phyloP scores from a whole-genome alignment of 1,140 invertebrate genomes.

The Mizuhopecten yessoensis region DNA sequence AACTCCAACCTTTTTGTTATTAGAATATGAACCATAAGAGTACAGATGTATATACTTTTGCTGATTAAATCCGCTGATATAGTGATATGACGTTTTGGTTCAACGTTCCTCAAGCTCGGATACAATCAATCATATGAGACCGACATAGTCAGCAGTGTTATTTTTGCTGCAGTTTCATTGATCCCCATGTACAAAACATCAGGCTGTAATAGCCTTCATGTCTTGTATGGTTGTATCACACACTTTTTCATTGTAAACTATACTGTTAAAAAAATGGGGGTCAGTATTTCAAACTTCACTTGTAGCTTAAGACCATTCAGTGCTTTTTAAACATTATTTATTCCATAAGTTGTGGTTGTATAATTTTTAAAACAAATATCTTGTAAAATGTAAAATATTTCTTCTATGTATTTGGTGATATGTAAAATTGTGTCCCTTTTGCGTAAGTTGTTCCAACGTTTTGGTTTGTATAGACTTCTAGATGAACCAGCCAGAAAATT shows the following conservation, averaged over 20 bases:
- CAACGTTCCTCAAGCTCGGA: background rate
- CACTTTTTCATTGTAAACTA: no score
- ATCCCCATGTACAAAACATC: background rate
- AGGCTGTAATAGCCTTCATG: background rate
- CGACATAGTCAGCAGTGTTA: background rate
- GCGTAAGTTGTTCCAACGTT: background rate
- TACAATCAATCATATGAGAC: background rate
- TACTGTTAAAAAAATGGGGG: no score
- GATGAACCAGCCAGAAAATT: background rate
- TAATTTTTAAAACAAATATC: background rate
- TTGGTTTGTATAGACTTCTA: no score
- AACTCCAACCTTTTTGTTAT: background rate
- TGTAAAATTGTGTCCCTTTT: background rate
- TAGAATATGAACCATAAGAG: no score
- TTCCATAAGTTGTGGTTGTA: constrained; percentile 5
- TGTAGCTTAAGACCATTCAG: background rate
- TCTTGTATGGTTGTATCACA: background rate
- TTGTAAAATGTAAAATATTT: background rate
- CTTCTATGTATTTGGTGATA: background rate
- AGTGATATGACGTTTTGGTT: background rate
- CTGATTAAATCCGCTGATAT: no score
- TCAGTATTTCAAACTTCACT: background rate
- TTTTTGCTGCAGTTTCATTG: background rate
- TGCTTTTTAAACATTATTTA: background rate
- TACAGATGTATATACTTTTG: background rate